Evolutionary conservation across 2,797 vertebrate species (phyloP), one percentile per base, ranked within the genome.

Genomic region (Urophycis tenuis): DNA sequence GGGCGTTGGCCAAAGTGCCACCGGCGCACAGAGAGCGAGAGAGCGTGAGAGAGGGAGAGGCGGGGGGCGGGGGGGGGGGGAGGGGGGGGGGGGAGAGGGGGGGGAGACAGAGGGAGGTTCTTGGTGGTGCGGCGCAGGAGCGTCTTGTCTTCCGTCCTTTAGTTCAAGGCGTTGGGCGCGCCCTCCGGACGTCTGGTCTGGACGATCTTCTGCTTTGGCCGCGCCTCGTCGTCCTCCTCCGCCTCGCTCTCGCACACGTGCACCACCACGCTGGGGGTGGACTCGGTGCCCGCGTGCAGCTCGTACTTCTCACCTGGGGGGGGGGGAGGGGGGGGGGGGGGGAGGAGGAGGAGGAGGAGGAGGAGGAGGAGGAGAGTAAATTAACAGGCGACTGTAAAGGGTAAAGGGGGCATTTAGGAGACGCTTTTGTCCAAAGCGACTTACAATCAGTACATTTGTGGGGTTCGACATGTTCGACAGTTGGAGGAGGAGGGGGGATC

Each of bases 241-340:
- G 89, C 88, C 85, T 95, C 94, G 2, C 96, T 98, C 86, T 99
- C 97, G 1, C 97, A 99, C 84, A 99, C 96, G 2, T 99, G 97
- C 77, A 99, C 97, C 0, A 99, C 97, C 31, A 99, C 97, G 0
- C 97, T 99, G 2, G 97, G 97, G 4, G 97, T 99, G 3, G 96
- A 98, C 84, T 98, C 97, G 0, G 97, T 99, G 32, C 97, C 97
- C 0, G 97, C 96, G 0, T 99, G 97, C 34, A 99, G 95, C 90
- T 99, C 97, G 0, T 99, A 99, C 86, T 98, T 96, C 82, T 99
- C 97, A 74, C 97, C 97, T 99, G 82, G 0, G 41, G 6, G 31
- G 3, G 7, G 31, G 53, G 7, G 60, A 11, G 9, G 29, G 33
- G 72, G 2, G 53, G n/a, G 14, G 22, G 72, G 6, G 14, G 5